Evolutionary conservation across 2,113 vertebrate species (phyloP), one percentile per base, ranked within the genome.

Genomic region (Halichoerus grypus): DNA sequence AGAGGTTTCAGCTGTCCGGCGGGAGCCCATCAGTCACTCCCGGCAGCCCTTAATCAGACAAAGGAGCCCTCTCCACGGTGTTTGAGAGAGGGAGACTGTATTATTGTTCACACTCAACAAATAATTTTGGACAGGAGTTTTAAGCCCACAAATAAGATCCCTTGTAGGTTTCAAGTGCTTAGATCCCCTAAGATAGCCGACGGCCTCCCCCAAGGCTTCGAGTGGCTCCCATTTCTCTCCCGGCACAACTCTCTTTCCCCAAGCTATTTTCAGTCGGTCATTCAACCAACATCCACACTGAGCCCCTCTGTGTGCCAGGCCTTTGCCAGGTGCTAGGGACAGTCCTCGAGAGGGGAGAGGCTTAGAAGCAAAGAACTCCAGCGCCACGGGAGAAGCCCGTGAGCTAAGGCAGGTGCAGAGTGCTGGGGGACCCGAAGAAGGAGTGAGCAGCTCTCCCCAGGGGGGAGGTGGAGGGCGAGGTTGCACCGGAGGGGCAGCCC

Each of bases 21-120:
- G 42, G 57, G 97, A 98, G 4, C 95, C 4, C 98, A 98, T 98
- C 98, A 33, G 96, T 98, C 98, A 98, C 22, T 96, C 82, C 49
- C 3, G 85, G 97, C 97, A 98, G 98, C 97, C 67, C 95, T 90
- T 97, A 57, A 98, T 95, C 98, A 98, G 98, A 98, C 97, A 98
- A 96, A 96, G 98, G 95, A 96, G 98, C 95, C 82, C 46, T 96
- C 92, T 53, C 94, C n/a, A 26, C 3, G 12, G 55, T 80, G 77
- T 53, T 14, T 92, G 88, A 5, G 94, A 96, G 97, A 93, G 90
- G 93, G 95, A 93, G 67, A 89, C 74, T 91, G 88, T 79, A 92
- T 96, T 95, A 96, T 88, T 95, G 95, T 94, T 88, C 92, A 69
- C 76, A 42, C 85, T 86, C 81, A 16, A 98, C 97, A 96, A 93